phyloP scores from a whole-genome alignment of 2,888 invertebrate genomes.

The Philonicus albiceps region DNA sequence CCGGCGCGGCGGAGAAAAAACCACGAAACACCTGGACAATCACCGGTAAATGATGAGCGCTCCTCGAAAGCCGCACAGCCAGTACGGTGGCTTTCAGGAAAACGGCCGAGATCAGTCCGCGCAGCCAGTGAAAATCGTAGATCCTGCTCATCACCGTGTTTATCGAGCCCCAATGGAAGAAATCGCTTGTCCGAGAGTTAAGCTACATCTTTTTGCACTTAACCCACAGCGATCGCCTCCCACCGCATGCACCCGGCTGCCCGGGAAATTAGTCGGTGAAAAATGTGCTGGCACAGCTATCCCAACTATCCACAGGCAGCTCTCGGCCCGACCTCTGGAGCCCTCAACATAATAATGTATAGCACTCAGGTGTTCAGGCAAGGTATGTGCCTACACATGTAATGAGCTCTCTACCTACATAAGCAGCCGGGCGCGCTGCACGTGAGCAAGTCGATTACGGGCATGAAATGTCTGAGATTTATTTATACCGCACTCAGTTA shows the following conservation, averaged over 20 bases:
- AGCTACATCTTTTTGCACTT: constrained; percentile 39
- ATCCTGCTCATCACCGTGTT: constrained; percentile 25
- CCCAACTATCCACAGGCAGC: constrained; percentile 29
- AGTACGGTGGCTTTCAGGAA: neutral
- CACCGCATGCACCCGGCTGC: neutral
- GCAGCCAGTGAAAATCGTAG: neutral
- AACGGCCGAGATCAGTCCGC: neutral
- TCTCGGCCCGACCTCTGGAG: constrained; percentile 35
- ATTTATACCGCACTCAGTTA: constrained; percentile 34
- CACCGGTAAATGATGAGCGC: constrained; percentile 11
- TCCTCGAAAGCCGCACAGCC: neutral
- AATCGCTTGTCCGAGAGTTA: neutral
- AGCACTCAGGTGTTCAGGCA: constrained; percentile 42
- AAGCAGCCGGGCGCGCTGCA: constrained; percentile 30
- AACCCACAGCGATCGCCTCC: constrained; percentile 20
- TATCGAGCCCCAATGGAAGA: neutral
- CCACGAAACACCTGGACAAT: constrained; percentile 25
- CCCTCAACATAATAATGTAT: constrained; percentile 43
- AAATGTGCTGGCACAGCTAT: constrained; percentile 36
- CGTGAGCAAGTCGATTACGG: constrained; percentile 45
- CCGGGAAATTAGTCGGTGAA: constrained; percentile 23
- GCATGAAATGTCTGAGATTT: constrained; percentile 47
- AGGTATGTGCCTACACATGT: constrained; percentile 41
- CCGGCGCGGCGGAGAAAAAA: neutral
- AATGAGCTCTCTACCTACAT: constrained; percentile 39